phyloP scores from a whole-genome alignment of 2,113 vertebrate genomes.

The Pterocles orientalis region DNA sequence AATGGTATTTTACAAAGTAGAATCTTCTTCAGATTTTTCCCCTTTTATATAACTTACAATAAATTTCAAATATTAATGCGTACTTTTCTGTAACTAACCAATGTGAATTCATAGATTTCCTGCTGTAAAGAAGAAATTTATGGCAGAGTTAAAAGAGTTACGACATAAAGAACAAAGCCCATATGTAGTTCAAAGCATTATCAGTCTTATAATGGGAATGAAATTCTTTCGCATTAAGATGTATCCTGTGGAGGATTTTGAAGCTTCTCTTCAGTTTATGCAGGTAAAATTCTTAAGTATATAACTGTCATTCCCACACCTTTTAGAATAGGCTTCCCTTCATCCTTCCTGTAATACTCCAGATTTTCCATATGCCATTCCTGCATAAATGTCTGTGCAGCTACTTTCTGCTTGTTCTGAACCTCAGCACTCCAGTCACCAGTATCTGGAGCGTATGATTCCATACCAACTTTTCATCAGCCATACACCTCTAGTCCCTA shows the following conservation, averaged over 20 bases:
- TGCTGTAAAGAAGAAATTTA: slow-evolving; percentile 97
- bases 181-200: slow-evolving; percentile 92
- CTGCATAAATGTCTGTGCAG: background rate
- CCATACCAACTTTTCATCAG: background rate
- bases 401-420: background rate
- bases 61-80: background rate
- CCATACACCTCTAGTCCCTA: background rate
- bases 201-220: slow-evolving; percentile 99
- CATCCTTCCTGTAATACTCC: background rate
- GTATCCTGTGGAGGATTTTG: slow-evolving; percentile 99
- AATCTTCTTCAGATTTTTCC: background rate
- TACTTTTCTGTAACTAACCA: background rate
- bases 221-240: slow-evolving; percentile 99
- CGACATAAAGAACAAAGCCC: slow-evolving; percentile 95
- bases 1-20: background rate
- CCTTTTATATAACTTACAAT: background rate
- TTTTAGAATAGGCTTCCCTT: background rate
- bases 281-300: slow-evolving; percentile 80
- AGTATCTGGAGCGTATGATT: background rate
- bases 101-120: slow-evolving; percentile 83
- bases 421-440: background rate
- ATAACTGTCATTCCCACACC: background rate
- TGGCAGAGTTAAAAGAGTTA: slow-evolving; percentile 94
- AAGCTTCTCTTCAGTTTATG: slow-evolving; percentile 99
- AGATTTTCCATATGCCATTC: background rate